Base-by-base conservation (phyloP, 1,140 invertebrate species). In the Leucophenga varia region DNA sequence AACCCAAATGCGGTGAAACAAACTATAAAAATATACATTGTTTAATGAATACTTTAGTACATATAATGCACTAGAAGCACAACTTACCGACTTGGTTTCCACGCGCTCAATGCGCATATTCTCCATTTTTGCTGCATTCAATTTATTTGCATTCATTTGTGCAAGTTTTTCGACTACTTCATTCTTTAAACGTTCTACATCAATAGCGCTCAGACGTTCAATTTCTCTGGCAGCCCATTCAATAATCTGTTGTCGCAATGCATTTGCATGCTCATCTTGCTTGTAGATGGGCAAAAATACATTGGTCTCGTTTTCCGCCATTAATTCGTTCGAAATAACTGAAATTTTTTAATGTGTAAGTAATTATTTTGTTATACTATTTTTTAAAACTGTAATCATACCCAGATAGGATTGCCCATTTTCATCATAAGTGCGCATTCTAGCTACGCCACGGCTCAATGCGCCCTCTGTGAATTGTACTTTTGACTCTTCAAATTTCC, bases 401-500 rank as follows among this genome's bases (percentile, higher is more conserved):
- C 71, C 61, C 14, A 74, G 38, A 36, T 53, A 74, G 31, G 57
- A 68, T 9, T 63, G 50, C 3, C 56, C 54, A 3, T 55, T 48
- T 30, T 70, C 59, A 37, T 70, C 59, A 43, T 68, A 72, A 6
- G 61, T 58, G 32, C 68, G 60, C 56, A 78, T 61, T 19, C 59
- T 58, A 32, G 57, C 54, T 30, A 77, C 74, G 7, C 74, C 71
- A 6, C 59, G 50, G 12, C 65, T 63, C 3, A 76, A 47, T 2
- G 73, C 60, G 16, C 60, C 61, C 34, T 69, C 61, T 0, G 71
- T 76, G 39, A 73, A 75, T 41, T 75, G 64, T 22, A 72, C 64
- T 14, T 47, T 55, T 4, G 67, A 75, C 35, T 77, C 69, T 13
- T 68, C 61, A 46, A 80, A 80, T 50, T 65, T 67, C 76, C 76